Evolutionary conservation across 2,888 invertebrate species (phyloP), one percentile per base, ranked within the genome.

Genomic region (Rhamphomyia laevipes): DNA sequence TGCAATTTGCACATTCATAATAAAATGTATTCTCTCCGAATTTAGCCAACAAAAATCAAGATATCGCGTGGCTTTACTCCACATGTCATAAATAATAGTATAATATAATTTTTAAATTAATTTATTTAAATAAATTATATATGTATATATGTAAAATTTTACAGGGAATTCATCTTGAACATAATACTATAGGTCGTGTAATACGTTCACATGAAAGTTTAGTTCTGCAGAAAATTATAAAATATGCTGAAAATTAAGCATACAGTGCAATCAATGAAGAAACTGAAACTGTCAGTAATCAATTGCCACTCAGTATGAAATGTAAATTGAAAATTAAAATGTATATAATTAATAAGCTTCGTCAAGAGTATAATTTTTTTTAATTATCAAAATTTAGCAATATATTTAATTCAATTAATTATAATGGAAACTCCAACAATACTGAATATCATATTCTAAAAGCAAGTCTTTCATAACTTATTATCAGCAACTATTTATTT

Each of bases 191-290:
- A 43, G 87, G 89, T 48, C 80, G 90, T 55, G 84, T 92, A 60
- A 88, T 92, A 65, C 83, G 88, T 69, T 89, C 89, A 70, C 91
- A 91, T 76, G 90, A 92, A 73, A 90, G 90, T 67, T 76, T 92
- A 58, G 92, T 92, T 54, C 78, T 92, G 63, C 92, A 92, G 73
- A 86, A 84, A 73, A 89, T 92, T 60, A 88, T 87, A 53, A 78
- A 87, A 56, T 81, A 84, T 67, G 86, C 88, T 56, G 92, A 92
- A 55, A 80, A 81, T 59, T 92, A 92, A 74, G 82, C 86, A 57
- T 92, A 92, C 73, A 84, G 87, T 53, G 91, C 89, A 53, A 82
- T 86, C 62, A 92, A 92, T 72, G 82, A 82, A 47, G 85, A 90
- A 72, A 89, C 90, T 23, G 89, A 89, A 74, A 88, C 89, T 46